Conservation (phyloP, 2,888 invertebrate genomes). For the Sinopyrophorus schimmeli region DNA sequence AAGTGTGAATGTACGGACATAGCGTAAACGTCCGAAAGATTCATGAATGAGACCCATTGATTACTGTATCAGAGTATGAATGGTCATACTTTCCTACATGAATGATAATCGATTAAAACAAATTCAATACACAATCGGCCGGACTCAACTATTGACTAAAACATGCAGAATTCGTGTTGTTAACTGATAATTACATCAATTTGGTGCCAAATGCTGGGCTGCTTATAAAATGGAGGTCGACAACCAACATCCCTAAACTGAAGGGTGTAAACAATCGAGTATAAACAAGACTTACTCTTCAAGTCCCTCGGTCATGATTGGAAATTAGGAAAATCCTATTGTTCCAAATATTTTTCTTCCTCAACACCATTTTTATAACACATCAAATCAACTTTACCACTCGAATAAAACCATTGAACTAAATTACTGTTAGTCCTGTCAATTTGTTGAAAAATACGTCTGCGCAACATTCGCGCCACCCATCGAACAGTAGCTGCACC, state of each 20-base stretch:
- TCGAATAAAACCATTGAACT: constrained; percentile 55
- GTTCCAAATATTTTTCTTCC: constrained; percentile 37
- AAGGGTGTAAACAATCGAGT: constrained; percentile 24
- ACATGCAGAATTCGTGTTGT: constrained; percentile 35
- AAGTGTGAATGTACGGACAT: constrained; percentile 42
- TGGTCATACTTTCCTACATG: constrained; percentile 20
- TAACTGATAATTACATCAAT: constrained; percentile 36
- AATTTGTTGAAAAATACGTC: constrained; percentile 14
- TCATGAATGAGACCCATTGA: constrained; percentile 50
- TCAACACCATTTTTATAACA: constrained; percentile 55
- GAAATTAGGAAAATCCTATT: constrained; percentile 38
- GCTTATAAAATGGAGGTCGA: constrained; percentile 38
- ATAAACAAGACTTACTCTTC: constrained; percentile 37
- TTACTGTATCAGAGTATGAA: constrained; percentile 44
- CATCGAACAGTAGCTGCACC: not conserved
- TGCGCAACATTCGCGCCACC: constrained; percentile 3
- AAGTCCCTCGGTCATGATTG: constrained; percentile 41
- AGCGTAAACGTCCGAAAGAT: constrained; percentile 45
- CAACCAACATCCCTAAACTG: constrained; percentile 25
- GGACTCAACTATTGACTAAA: too few species aligned
- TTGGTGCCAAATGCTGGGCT: constrained; percentile 33
- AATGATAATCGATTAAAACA: constrained; percentile 15
- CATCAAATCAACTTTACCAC: constrained; percentile 55
- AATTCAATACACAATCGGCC: too few species aligned
- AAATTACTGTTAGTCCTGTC: constrained; percentile 42